Evolutionary conservation across 2,113 vertebrate genomes (phyloP).

Genomic region (Gulo gulo): DNA sequence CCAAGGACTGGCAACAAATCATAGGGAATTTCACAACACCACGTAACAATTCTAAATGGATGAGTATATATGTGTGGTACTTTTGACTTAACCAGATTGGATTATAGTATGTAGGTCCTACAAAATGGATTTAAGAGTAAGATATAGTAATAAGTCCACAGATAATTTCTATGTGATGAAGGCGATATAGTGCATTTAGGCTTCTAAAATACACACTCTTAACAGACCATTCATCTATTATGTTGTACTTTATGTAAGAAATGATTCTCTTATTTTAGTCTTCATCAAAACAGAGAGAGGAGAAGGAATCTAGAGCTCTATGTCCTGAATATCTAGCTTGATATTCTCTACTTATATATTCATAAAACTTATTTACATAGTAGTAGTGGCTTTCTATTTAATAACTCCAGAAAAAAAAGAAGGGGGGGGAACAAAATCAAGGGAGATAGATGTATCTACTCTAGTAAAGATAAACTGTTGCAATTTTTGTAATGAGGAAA

Average conservation of each 20-base stretch:
- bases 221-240: background rate
- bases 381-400: background rate
- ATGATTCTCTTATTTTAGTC: background rate
- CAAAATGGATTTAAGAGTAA: background rate
- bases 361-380: background rate
- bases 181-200: background rate
- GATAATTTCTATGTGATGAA: background rate
- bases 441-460: background rate
- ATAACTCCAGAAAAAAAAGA: background rate
- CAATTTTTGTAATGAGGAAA: constrained; percentile 3
- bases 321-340: background rate
- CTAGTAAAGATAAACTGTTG: background rate
- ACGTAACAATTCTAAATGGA: background rate
- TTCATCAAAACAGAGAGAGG: background rate
- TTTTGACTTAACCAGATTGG: background rate
- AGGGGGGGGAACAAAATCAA: background rate
- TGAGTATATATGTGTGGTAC: background rate
- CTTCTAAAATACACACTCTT: background rate
- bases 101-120: background rate
- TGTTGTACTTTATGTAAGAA: background rate
- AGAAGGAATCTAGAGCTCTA: background rate
- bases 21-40: background rate
- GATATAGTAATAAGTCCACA: background rate
- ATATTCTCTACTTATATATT: background rate
- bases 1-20: background rate